Base-by-base conservation (phyloP, 2,888 invertebrate species). In the Orchesellides sinensis region DNA sequence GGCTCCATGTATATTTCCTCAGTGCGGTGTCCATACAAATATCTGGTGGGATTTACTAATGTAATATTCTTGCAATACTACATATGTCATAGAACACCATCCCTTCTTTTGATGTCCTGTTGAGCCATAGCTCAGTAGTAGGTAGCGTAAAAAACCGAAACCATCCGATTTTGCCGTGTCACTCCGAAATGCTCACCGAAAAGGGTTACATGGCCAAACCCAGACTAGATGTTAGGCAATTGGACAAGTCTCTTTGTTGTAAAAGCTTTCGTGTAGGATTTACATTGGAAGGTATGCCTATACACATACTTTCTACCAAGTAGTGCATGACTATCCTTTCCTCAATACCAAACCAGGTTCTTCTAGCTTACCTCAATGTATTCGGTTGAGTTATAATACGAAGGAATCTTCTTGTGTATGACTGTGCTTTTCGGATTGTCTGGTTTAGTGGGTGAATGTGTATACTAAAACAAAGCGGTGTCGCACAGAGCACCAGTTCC, bases 401-500 rank as follows among this genome's bases (percentile, higher is more conserved):
- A 8, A 66, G 68, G 27, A 75, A 19, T 40, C 68, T 66, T 27
- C 63, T 47, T 23, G 63, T 61, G 49, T 45, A n/a, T 78, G 69
- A 61, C 78, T 69, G 59, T 61, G 66, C 45, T 68, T 27, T 66
- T 59, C 49, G 69, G 74, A 63, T 74, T 25, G 68, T 69, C 61
- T 56, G 68, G 74, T 65, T 61, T 29, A 56, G 19, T 65, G 54
- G 66, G 65, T 66, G 65, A 68, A 49, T 54, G 27, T 59, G 73
- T 74, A 81, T 81, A 81, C 81, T 81, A 81, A 81, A 81, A 81
- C 81, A 81, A 81, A 81, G 81, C 81, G 74, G 74, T 81, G 81
- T 81, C 72, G 68, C 66, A 73, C 68, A 74, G 74, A 56, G 66
- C 80, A 68, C 72, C 81, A 81, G 81, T 81, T 81, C 81, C 81